These are phyloP conservation scores for Myripristis jacobus DNA, from an alignment of 2,797 vertebrate species.

Conservation along the genomic window DNA sequence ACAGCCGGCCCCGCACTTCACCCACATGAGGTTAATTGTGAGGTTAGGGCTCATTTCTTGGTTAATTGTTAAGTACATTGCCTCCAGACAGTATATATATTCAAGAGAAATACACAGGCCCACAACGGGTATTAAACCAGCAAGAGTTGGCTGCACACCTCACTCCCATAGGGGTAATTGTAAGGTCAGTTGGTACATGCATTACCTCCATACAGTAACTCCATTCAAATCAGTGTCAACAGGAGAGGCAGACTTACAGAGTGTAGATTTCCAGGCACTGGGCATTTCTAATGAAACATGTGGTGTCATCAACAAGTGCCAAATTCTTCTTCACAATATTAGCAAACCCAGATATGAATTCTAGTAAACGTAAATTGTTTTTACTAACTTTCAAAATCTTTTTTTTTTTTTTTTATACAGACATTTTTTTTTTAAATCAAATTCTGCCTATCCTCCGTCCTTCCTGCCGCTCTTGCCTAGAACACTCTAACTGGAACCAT, in stretches of 20 bases:
- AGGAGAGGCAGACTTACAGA: slow-evolving; percentile 12
- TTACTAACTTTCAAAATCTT: slow-evolving; percentile 36
- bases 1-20: slow-evolving; percentile 21
- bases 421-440: slow-evolving; percentile 17
- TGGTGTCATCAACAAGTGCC: slow-evolving; percentile 44
- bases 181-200: slow-evolving; percentile 57
- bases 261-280: slow-evolving; percentile 25
- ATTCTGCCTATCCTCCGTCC: background rate
- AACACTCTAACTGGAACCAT: no score
- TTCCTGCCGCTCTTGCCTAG: slow-evolving; percentile 3
- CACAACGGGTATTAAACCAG: slow-evolving; percentile 44
- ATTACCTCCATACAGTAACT: slow-evolving; percentile 41
- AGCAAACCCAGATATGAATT: slow-evolving; percentile 52
- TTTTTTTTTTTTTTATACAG: slow-evolving; percentile 36
- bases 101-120: slow-evolving; percentile 29
- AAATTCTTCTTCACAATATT: slow-evolving; percentile 42
- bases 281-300: slow-evolving; percentile 36
- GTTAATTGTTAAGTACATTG: slow-evolving; percentile 58
- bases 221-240: slow-evolving; percentile 41
- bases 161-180: slow-evolving; percentile 43
- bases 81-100: slow-evolving; percentile 35
- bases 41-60: slow-evolving; percentile 52
- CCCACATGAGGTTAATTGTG: slow-evolving; percentile 36
- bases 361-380: slow-evolving; percentile 32
- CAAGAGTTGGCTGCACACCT: slow-evolving; percentile 42